Evolutionary conservation across 1,140 invertebrate genomes (phyloP), one percentile per base, ranked within the genome.

Genomic region (Pollicipes pollicipes): DNA sequence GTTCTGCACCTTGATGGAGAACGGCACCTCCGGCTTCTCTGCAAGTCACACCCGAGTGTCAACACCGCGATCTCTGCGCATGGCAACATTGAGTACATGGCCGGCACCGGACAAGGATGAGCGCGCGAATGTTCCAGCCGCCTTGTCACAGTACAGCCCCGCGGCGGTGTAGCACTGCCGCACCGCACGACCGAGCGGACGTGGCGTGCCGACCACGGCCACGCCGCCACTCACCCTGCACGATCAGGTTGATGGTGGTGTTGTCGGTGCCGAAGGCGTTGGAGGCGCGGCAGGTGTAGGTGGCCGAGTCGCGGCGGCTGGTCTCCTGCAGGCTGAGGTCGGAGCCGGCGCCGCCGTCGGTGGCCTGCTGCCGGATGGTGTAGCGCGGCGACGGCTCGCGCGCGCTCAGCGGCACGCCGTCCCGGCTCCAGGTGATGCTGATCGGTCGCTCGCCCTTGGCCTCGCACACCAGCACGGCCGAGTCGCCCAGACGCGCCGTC

Each of bases 381-480:
- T 94, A 95, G 70, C 91, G 88, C 21, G 63, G 63, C 27, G 63
- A 64, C 21, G 63, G 21, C 27, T 27, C 63, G 63, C 63, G 24
- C 21, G 24, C 27, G 63, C 63, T 27, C 37, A 90, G 81, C 31
- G 84, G 81, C 10, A 84, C 82, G 69, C 91, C 93, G 79, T 95
- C 93, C 86, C 93, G 93, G 80, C 92, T 94, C 95, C 95, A 97
- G 29, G 93, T 84, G 68, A 97, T 94, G 75, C 91, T 91, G 78
- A 98, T 91, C 30, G 95, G 94, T 83, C 93, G 94, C 81, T 97
- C 95, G 70, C 95, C 94, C 77, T 91, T 90, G n/a, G 93, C 93
- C 82, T 95, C 90, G 78, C 95, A 97, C 78, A 95, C 90, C 70
- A 98, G 78, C 30, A 94, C 93, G 35, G 93, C 89, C 32, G 92